Base-by-base conservation (phyloP, 1,140 invertebrate genomes). In the Cydia strobilella region DNA sequence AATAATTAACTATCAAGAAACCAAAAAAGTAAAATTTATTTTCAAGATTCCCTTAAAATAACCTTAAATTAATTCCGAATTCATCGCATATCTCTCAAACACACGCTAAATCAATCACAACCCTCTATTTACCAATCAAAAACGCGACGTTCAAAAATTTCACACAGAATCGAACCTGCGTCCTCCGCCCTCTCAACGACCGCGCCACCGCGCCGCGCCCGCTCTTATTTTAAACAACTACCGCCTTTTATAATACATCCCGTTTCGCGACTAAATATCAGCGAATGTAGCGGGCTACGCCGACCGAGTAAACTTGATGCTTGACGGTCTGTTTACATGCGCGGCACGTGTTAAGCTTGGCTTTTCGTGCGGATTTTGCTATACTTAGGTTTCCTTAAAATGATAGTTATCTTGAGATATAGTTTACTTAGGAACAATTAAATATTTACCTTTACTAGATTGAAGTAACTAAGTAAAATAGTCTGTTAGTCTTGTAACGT, bases 231-330 rank as follows among this genome's bases (percentile, higher is more conserved):
- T 91, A 92, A 92, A 92, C 88, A 92, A 92, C 90, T 92, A 91
- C 88, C 84, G 87, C 85, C 84, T 89, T 69, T 84, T 88, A 92
- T 92, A 91, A 92, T 92, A 92, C 88, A 92, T 92, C 90, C 88
- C 86, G 89, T 90, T 90, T 91, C 88, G 89, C 90, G 90, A 91
- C 90, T 92, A 92, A 92, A 92, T 92, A 91, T 91, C 90, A 90
- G 90, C 88, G 90, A 91, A 90, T 90, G 89, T 91, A 90, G 85
- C 88, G 83, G 31, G 80, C 31, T 85, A 86, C 63, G n/a, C 74
- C 84, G 80, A 81, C 76, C 45, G n/a, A 73, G 5, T 5, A 7
- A 0, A 80, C 74, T 86, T 84, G 87, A 84, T 83, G 79, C 35
- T 74, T 65, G 35, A 23, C 54, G 54, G 27, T 62, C 42, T 69